phyloP scores from a whole-genome alignment of 2,113 vertebrate species.

The Myrmecophaga tridactyla region DNA sequence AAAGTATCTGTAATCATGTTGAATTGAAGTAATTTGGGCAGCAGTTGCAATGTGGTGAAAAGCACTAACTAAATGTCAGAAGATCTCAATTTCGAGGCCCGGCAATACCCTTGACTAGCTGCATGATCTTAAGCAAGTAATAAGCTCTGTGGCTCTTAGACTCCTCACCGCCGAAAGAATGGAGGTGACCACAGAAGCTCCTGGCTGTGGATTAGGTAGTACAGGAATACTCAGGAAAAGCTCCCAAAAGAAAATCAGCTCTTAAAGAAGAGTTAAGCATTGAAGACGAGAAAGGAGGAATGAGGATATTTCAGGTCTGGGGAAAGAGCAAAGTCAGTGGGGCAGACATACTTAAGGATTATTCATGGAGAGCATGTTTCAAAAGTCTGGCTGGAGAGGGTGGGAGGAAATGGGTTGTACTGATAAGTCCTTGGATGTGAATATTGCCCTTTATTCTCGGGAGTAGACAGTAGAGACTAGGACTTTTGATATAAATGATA shows the following conservation, averaged over 20 bases:
- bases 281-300: not conserved
- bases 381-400: not conserved
- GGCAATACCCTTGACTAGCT: not conserved
- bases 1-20: not conserved
- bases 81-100: not conserved
- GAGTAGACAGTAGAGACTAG: not conserved
- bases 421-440: not conserved
- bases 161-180: not conserved
- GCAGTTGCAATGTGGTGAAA: not conserved
- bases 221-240: not conserved
- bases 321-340: not conserved
- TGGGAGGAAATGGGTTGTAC: not conserved
- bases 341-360: not conserved
- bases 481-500: not conserved
- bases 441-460: not conserved
- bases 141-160: not conserved
- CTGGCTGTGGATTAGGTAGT: not conserved
- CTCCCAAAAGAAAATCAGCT: not conserved
- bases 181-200: not conserved
- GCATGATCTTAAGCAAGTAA: not conserved
- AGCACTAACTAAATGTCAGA: not conserved
- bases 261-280: not conserved
- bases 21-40: not conserved
- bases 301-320: not conserved
- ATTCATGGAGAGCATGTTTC: too few relatives aligned